These are phyloP conservation scores for Mastigias papua DNA, from an alignment of 30 jellyfish, hydroid and myxozoan genomes.

Conservation along the genomic window DNA sequence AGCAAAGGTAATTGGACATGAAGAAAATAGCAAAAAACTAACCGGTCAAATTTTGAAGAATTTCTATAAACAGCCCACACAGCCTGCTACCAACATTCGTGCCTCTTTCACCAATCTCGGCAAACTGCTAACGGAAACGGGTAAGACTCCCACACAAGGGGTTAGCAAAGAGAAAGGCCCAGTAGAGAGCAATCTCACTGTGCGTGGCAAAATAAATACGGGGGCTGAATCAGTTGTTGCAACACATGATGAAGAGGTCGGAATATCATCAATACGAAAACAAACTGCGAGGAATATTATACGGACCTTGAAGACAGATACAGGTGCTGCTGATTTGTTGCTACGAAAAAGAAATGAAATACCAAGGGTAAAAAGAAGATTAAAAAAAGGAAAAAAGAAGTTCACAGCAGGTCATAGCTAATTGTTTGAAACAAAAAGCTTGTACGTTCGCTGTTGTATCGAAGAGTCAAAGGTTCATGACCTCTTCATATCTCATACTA, in stretches of 20 bases:
- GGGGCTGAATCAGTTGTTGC: neutral
- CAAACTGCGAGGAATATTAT: constrained; percentile 25
- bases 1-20: neutral
- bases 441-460: no score
- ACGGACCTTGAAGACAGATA: constrained; percentile 61
- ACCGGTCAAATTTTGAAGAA: constrained; percentile 4
- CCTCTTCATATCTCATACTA: neutral
- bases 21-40: neutral
- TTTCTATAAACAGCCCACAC: constrained; percentile 28
- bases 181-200: neutral
- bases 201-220: neutral
- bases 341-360: constrained; percentile 54
- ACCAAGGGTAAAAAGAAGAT: constrained; percentile 40
- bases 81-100: neutral
- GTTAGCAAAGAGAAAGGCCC: neutral
- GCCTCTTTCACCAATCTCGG: constrained; percentile 5
- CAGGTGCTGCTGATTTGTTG: constrained; percentile 41
- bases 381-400: neutral
- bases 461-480: neutral
- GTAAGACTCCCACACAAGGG: neutral
- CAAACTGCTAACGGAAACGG: neutral
- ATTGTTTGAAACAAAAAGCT: neutral
- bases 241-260: constrained; percentile 60
- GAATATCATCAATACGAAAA: constrained; percentile 51
- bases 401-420: neutral